Conservation (phyloP, 1,140 invertebrate genomes). For the Epicauta chinensis region DNA sequence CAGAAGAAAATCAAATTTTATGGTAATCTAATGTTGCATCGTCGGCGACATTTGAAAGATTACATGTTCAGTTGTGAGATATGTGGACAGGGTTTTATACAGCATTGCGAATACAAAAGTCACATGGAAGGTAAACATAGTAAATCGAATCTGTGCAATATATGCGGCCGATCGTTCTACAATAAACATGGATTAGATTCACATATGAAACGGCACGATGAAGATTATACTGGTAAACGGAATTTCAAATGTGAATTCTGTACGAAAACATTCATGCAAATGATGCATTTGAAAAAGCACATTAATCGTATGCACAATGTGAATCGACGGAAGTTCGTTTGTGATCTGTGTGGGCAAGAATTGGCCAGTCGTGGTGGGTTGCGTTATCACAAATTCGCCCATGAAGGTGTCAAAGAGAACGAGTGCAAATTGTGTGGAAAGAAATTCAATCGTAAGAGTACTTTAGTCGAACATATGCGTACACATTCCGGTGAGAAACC, state of each 20-base stretch:
- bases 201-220: neutral
- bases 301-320: no score
- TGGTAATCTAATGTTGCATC: no score
- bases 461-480: slow-evolving; percentile 30
- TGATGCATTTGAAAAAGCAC: no score
- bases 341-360: slow-evolving; percentile 8
- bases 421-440: slow-evolving; percentile 37
- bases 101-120: no score
- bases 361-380: neutral
- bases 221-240: no score
- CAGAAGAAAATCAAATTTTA: no score
- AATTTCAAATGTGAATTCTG: no score
- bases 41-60: no score
- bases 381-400: neutral
- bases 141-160: slow-evolving; percentile 1
- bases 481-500: slow-evolving; percentile 35
- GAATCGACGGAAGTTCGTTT: neutral
- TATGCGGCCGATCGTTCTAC: neutral
- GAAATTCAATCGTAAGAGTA: slow-evolving; percentile 32
- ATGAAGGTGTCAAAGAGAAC: slow-evolving; percentile 13
- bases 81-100: no score
- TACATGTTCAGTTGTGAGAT: no score
- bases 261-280: no score
- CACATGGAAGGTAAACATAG: no score
- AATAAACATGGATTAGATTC: neutral